Base-by-base conservation (phyloP, 2,888 invertebrate genomes). In the Idaea biselata region DNA sequence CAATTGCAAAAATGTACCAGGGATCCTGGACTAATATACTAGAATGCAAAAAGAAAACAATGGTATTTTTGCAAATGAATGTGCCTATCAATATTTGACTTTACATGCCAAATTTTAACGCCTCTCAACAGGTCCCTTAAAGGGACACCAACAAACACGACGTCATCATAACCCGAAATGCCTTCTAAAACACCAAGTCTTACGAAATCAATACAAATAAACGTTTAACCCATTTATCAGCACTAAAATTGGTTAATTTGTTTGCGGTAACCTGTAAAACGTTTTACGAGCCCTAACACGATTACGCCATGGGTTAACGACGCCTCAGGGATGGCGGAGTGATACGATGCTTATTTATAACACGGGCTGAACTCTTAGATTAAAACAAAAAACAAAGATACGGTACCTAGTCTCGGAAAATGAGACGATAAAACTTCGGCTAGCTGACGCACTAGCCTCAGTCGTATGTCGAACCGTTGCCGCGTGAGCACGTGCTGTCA, bases 201-300 rank as follows among this genome's bases (percentile, higher is more conserved):
- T 69, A 71, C 71, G 73, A 74, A 77, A 76, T 75, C 79, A 73
- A 74, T 78, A 75, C 71, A 75, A 44, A 73, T 74, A 76, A 80
- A 79, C 70, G 78, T 77, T 81, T 76, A 71, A 75, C 68, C 73
- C 76, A 82, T 84, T 82, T 80, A 83, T 81, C 81, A 82, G 78
- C 79, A 80, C 80, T 84, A 80, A 82, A 82, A 80, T 72, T 73
- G 76, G 81, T 85, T 85, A 84, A 84, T 88, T 87, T 86, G 86
- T 86, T 86, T 84, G 86, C 73, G 85, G 86, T 80, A 69, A 71
- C 76, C 81, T 74, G 80, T 84, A 83, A 84, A 87, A 78, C 82
- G 81, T 77, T 88, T 85, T 85, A 87, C 80, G 82, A 80, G 73
- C 76, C 69, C 75, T 80, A 79, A 80, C 81, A 79, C 81, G 86